Conservation (phyloP, 2,888 invertebrate genomes). For the Osedax frankpressi region DNA sequence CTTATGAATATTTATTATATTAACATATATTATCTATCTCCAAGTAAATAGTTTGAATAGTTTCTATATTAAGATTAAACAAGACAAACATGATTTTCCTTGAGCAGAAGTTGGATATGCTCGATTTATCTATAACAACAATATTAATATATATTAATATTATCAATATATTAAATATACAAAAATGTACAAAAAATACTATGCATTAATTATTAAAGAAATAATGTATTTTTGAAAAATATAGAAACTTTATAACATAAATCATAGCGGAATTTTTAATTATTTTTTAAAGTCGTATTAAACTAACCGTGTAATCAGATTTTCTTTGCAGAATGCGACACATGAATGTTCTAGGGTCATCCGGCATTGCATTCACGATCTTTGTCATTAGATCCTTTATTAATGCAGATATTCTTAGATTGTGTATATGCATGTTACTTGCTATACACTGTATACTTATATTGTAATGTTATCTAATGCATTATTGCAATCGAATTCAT, state of each 20-base stretch:
- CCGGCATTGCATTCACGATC: background rate
- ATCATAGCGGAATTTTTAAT: background rate
- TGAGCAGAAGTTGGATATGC: too few relatives aligned
- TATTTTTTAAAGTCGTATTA: background rate
- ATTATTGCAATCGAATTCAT: too few relatives aligned
- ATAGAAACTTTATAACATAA: background rate
- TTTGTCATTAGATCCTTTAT: background rate
- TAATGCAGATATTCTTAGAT: background rate
- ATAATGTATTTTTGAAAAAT: too few relatives aligned
- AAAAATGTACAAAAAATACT: too few relatives aligned
- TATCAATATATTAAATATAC: background rate
- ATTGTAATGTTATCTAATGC: too few relatives aligned
- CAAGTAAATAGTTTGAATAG: background rate
- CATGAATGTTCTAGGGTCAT: background rate
- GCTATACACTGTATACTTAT: too few relatives aligned
- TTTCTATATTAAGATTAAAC: background rate
- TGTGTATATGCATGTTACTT: background rate
- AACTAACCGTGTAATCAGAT: too few relatives aligned
- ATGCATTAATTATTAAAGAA: too few relatives aligned
- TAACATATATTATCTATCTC: background rate
- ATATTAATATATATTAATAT: background rate
- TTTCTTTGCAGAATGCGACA: background rate
- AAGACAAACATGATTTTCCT: too few relatives aligned
- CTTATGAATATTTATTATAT: background rate
- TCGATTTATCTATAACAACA: too few relatives aligned